Evolutionary conservation across 2,113 vertebrate genomes (phyloP), one percentile per base, ranked within the genome.

Genomic region (Danio rerio): DNA sequence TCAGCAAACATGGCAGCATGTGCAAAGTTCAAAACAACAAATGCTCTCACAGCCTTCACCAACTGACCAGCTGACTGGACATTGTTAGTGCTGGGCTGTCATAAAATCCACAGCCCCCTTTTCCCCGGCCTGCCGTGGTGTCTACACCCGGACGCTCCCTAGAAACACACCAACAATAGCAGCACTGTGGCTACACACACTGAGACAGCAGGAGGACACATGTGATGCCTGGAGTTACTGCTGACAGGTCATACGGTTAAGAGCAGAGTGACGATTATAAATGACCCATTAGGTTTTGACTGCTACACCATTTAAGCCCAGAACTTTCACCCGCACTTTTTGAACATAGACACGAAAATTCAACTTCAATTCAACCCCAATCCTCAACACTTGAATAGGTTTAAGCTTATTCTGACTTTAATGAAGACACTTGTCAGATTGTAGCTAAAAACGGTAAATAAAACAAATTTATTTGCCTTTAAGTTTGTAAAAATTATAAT

Each of bases 121-220:
- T 42, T 10, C 55, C n/a, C n/a, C n/a, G n/a, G n/a, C n/a, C n/a
- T n/a, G n/a, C n/a, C 5, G 7, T 10, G 62, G 15, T 52, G 68
- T 59, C 69, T 31, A 40, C 69, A 81, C 20, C 20, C 55, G 21
- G 59, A 76, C 71, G 8, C 70, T 53, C 50, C 74, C 53, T 52
- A 79, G 69, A 56, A 76, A 70, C 73, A 74, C 62, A 47, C 43
- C 9, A 80, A 87, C 85, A 87, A 82, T 76, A 61, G 77, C 55
- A 13, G 45, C 59, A 58, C 75, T 84, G 61, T 81, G 82, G 50
- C 85, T 78, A n/a, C 58, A 31, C 12, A n/a, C 53, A 73, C 21
- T 2, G 15, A 62, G 49, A 61, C 18, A 20, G 55, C 72, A 75
- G 53, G 15, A 73, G 52, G 71, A 43, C 6, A 56, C 71, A 43